Evolutionary conservation across 1,140 invertebrate species (phyloP).

Genomic region (Ostrea denselamellosa): DNA sequence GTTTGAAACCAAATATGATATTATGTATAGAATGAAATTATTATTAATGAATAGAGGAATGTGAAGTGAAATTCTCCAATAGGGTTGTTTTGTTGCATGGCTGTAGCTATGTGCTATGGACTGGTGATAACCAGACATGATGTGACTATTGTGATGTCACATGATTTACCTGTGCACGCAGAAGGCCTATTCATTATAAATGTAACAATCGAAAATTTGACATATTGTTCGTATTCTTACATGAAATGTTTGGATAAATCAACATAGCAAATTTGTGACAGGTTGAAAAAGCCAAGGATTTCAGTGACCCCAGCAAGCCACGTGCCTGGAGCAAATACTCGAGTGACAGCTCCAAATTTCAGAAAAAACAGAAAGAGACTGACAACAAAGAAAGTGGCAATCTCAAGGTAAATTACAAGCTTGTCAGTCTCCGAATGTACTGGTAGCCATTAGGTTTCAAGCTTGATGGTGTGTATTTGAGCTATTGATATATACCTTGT

Average conservation of each 20-base stretch:
- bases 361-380: slow-evolving; percentile 77
- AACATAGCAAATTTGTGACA: slow-evolving; percentile 52
- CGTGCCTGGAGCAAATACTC: slow-evolving; percentile 88
- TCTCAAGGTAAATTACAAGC: not conserved
- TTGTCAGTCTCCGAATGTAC: too few relatives aligned
- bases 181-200: too few relatives aligned
- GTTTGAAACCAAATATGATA: not conserved
- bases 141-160: too few relatives aligned
- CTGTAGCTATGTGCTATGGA: too few relatives aligned
- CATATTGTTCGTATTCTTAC: too few relatives aligned
- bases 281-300: slow-evolving; percentile 87
- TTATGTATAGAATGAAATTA: not conserved
- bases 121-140: too few relatives aligned
- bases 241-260: not conserved
- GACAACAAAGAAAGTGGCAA: slow-evolving; percentile 78
- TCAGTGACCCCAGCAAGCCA: slow-evolving; percentile 91
- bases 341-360: slow-evolving; percentile 66
- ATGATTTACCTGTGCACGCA: too few relatives aligned
- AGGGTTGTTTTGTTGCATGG: not conserved
- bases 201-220: too few relatives aligned
- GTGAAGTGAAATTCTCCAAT: not conserved
- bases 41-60: not conserved
- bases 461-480: too few relatives aligned
- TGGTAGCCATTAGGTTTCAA: too few relatives aligned
- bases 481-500: too few relatives aligned